Percentiles rank a stretch among this genome's conserved stretches.
These are phyloP conservation scores for Nemotelus pantherinus DNA, from an alignment of 2,888 invertebrate species.

Conservation along the genomic window DNA sequence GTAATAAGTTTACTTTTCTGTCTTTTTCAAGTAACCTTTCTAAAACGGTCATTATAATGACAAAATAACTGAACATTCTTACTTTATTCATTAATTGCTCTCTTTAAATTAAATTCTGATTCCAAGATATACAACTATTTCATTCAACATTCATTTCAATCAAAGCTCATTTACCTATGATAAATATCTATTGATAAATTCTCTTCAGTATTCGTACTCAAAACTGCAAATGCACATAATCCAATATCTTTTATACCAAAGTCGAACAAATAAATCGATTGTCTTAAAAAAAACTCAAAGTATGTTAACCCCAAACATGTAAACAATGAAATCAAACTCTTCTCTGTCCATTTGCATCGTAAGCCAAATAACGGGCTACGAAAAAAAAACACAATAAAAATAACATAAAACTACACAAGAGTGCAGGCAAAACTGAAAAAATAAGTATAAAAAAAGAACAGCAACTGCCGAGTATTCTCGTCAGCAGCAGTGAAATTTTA, in stretches of 20 bases:
- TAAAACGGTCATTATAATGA: no score
- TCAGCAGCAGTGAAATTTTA: constrained; percentile 22
- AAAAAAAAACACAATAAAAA: background rate
- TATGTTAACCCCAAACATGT: constrained; percentile 17
- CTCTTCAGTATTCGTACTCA: no score
- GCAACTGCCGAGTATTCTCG: constrained; percentile 7
- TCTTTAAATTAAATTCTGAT: no score
- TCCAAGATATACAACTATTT: no score
- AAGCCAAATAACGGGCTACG: background rate
- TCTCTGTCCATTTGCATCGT: constrained; percentile 8
- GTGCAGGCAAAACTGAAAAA: background rate
- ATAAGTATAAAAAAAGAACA: background rate
- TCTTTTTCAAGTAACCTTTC: no score
- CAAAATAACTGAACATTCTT: no score
- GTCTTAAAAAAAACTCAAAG: background rate
- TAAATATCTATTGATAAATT: no score
- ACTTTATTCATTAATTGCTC: no score
- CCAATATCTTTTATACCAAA: background rate
- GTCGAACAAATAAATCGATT: constrained; percentile 3
- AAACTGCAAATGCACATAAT: background rate
- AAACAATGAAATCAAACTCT: constrained; percentile 28
- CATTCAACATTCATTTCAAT: no score
- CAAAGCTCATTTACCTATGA: no score
- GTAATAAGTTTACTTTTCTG: no score
- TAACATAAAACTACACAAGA: background rate